Conservation (phyloP, 37 sponge, comb jelly and placozoan species). For the Agelas oroides region DNA sequence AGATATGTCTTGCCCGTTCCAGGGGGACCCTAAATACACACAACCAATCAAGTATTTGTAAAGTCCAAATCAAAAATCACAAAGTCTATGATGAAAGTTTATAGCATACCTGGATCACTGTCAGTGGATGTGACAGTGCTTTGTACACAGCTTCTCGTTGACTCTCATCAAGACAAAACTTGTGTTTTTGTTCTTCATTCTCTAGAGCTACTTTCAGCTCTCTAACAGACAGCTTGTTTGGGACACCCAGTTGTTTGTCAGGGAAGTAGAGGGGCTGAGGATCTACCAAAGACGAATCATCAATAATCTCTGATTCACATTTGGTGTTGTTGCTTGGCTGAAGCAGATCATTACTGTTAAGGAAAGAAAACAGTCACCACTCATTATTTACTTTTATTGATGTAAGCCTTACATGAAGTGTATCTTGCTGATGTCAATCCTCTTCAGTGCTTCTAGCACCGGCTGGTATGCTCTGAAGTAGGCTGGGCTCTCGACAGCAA, state of each 20-base stretch:
- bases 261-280: neutral
- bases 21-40: slow-evolving; percentile 47
- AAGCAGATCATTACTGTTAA: neutral
- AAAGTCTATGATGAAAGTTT: too few relatives aligned
- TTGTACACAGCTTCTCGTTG: slow-evolving; percentile 46
- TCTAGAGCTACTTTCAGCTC: neutral
- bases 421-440: slow-evolving; percentile 24
- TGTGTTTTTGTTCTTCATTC: neutral
- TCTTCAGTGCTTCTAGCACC: slow-evolving; percentile 44
- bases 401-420: slow-evolving; percentile 25
- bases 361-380: too few relatives aligned
- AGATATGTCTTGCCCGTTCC: slow-evolving; percentile 73
- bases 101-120: slow-evolving; percentile 45
- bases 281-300: neutral
- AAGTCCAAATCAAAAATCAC: too few relatives aligned
- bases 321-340: neutral
- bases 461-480: slow-evolving; percentile 66
- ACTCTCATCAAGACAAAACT: slow-evolving; percentile 18
- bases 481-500: slow-evolving; percentile 59
- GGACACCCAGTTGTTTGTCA: neutral
- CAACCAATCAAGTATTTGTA: neutral
- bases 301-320: neutral
- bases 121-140: slow-evolving; percentile 26
- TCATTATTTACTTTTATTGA: neutral
- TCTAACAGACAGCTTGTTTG: neutral